These are phyloP conservation scores for Enteromius trimaculatus DNA, from an alignment of 2,797 vertebrate genomes.

Conservation along the genomic window DNA sequence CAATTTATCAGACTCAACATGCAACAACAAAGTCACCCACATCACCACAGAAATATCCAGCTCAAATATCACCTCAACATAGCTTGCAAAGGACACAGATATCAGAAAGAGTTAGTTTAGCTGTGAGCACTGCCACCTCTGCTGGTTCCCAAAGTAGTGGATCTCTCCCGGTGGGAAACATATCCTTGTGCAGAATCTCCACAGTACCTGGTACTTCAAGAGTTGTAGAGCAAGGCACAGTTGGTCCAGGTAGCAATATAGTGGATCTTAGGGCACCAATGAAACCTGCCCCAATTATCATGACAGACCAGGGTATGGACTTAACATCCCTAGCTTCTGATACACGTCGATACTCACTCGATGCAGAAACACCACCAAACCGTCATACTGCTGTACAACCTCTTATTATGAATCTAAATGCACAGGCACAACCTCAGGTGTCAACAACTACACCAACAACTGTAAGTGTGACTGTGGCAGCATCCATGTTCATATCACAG, in stretches of 20 bases:
- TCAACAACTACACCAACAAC: constrained; percentile 87
- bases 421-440: constrained; percentile 91
- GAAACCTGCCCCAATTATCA: constrained; percentile 92
- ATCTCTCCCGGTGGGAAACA: constrained; percentile 86
- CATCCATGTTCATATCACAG: constrained; percentile 89
- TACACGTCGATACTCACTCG: constrained; percentile 89
- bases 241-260: constrained; percentile 78
- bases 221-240: constrained; percentile 84
- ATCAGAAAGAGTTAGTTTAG: constrained; percentile 77
- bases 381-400: constrained; percentile 93
- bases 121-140: constrained; percentile 73
- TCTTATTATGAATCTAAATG: constrained; percentile 95
- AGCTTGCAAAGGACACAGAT: constrained; percentile 77
- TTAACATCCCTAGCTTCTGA: constrained; percentile 94
- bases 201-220: constrained; percentile 85
- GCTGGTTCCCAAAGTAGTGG: constrained; percentile 83
- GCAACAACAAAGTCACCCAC: constrained; percentile 77
- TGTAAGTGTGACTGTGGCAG: constrained; percentile 87
- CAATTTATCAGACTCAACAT: constrained; percentile 81
- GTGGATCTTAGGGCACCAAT: constrained; percentile 91
- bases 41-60: constrained; percentile 77
- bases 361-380: constrained; percentile 83
- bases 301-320: constrained; percentile 99
- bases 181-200: constrained; percentile 90
- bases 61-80: constrained; percentile 77